Percentiles rank a stretch among this genome's conserved stretches.
phyloP scores from a whole-genome alignment of 2,888 invertebrate species.

The Epistrophe eligans region DNA sequence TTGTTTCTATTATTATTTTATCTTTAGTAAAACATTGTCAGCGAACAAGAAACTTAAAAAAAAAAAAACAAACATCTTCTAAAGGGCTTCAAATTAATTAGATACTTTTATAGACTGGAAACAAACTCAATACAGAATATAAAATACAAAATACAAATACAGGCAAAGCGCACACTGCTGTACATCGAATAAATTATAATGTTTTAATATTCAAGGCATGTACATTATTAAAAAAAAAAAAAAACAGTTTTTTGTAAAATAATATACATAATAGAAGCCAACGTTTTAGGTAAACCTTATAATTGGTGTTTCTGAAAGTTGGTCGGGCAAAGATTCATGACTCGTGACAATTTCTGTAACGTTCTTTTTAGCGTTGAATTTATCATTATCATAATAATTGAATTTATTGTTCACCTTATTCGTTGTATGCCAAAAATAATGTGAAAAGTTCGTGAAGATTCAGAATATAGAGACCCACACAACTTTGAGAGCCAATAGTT shows the following conservation, averaged over 20 bases:
- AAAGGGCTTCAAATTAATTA: slow-evolving; percentile 16
- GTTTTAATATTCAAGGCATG: slow-evolving; percentile 10
- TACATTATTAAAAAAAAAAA: background rate
- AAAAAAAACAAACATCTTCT: background rate
- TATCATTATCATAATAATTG: slow-evolving; percentile 52
- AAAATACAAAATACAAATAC: background rate
- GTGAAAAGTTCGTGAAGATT: background rate
- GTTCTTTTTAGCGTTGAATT: slow-evolving; percentile 49
- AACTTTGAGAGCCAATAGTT: background rate
- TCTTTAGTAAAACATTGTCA: background rate
- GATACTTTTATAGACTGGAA: background rate
- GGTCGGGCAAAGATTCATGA: slow-evolving; percentile 53
- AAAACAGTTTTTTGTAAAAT: background rate
- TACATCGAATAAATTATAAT: background rate
- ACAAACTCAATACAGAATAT: background rate
- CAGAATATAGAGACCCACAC: background rate
- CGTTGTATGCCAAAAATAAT: background rate
- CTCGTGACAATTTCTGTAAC: slow-evolving; percentile 46
- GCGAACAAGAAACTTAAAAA: background rate
- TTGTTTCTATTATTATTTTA: background rate
- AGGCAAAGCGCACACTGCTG: background rate
- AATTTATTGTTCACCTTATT: background rate
- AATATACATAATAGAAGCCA: background rate
- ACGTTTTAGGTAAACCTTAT: slow-evolving; percentile 15
- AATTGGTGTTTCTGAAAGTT: slow-evolving; percentile 41